Evolutionary conservation across 2,797 vertebrate species (phyloP).

Genomic region (Passerculus sandwichensis): DNA sequence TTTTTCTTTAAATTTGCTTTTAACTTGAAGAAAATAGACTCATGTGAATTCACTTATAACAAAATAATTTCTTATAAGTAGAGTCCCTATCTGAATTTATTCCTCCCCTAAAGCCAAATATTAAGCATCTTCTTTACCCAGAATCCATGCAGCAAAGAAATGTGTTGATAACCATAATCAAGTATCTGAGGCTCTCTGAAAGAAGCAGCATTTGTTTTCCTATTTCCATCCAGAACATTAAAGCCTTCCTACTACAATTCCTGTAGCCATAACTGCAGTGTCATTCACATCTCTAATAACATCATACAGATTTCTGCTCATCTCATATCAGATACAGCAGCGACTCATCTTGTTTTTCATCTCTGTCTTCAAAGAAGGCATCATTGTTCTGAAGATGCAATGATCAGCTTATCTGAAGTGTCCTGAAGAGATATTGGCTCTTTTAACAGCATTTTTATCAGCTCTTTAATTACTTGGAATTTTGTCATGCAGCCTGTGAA

Average conservation of each 20-base stretch:
- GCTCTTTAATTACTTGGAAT: constrained; percentile 49
- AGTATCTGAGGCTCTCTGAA: background rate
- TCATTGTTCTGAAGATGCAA: constrained; percentile 48
- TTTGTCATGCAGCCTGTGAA: constrained; percentile 34
- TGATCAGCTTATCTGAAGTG: constrained; percentile 36
- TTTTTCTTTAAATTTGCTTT: constrained; percentile 8
- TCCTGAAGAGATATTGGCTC: constrained; percentile 17
- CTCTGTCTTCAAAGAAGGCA: constrained; percentile 58
- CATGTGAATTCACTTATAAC: background rate
- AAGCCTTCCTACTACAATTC: background rate
- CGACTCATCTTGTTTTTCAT: constrained; percentile 40
- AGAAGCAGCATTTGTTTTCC: constrained; percentile 11
- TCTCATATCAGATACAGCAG: background rate
- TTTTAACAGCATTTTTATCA: constrained; percentile 33
- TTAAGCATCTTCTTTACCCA: background rate
- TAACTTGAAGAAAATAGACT: constrained; percentile 3
- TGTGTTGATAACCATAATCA: background rate
- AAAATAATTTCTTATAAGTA: background rate
- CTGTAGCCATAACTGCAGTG: background rate
- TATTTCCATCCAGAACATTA: constrained; percentile 2
- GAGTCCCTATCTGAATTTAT: background rate
- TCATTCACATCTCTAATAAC: constrained; percentile 39
- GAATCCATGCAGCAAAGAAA: background rate
- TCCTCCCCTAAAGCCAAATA: background rate
- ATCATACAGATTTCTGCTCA: constrained; percentile 16